phyloP scores from a whole-genome alignment of 2,113 vertebrate genomes.

The Rostratula benghalensis region DNA sequence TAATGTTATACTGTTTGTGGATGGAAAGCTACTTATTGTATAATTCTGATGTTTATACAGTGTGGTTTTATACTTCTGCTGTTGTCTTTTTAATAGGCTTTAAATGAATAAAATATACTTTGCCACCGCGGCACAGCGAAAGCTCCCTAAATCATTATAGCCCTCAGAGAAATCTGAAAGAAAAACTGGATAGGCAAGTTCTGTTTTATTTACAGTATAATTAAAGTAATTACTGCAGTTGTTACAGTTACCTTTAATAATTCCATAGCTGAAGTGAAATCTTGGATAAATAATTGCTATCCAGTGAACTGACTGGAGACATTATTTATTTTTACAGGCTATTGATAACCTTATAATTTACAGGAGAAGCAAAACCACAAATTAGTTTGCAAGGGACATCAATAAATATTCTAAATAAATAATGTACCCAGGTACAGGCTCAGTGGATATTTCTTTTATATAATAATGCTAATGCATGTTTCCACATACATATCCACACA shows the following conservation, averaged over 20 bases:
- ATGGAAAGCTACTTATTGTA: not conserved
- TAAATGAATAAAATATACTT: conserved; percentile 43
- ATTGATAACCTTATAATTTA: not conserved
- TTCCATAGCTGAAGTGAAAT: not conserved
- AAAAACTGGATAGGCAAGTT: not conserved
- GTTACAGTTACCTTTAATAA: not conserved
- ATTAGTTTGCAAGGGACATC: not conserved
- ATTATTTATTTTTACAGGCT: conserved; percentile 33
- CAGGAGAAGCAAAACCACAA: not conserved
- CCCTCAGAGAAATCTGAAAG: not conserved
- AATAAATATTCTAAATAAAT: conserved; percentile 20
- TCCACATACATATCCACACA: not conserved
- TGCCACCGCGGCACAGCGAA: not conserved
- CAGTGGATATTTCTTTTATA: not conserved
- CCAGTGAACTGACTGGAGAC: not conserved
- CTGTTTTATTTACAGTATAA: conserved; percentile 43
- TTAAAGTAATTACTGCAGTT: conserved; percentile 30
- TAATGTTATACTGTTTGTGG: not conserved
- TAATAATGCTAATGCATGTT: not conserved
- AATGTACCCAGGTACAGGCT: not conserved
- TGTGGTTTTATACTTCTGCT: not conserved
- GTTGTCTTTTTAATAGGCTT: conserved; percentile 21
- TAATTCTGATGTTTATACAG: not conserved
- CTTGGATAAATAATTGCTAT: conserved; percentile 20
- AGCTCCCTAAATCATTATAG: not conserved